Evolutionary conservation across 2,888 invertebrate species (phyloP), one percentile per base, ranked within the genome.

Genomic region (Drosophila basisetae): DNA sequence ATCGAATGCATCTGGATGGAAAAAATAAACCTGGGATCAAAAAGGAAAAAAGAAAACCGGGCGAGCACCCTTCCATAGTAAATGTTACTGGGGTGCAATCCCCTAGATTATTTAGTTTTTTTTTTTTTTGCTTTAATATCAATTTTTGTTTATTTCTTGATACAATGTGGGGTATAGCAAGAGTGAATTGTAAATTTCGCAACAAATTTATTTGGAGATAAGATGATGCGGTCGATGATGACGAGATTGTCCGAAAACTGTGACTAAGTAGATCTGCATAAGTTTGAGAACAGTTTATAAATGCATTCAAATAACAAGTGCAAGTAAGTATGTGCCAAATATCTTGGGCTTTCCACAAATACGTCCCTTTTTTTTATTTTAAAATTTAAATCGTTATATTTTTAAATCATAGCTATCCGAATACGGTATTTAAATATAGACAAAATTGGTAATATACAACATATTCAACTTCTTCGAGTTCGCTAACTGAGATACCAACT

Each of bases 1-100:
- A 78, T 39, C 74, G 58, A 76, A 68, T 89, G 89, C 85, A 85
- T 80, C 84, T 89, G 87, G 73, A 69, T 55, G 70, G 50, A 80
- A 82, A 83, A 52, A 39, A 18, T 25, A 30, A 31, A 37, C 41
- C n/a, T 30, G 9, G 22, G 10, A 28, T 9, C 18, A 30, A 69
- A 64, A 56, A 60, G 9, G 25, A 50, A n/a, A n/a, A 25, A 9
- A 22, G 37, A 37, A 39, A 39, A 18, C 53, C 22, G 35, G 22
- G 37, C 22, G 49, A 41, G 58, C 59, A 72, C 73, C 70, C 73
- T 65, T 68, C 33, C 18, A 28, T 28, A 3, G 53, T 33, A 39
- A 41, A 33, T 55, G 43, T 11, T 28, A 37, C 69, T 50, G 67
- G 73, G 82, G 61, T 73, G 72, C 59, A n/a, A 67, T 60, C 76